phyloP scores from a whole-genome alignment of 2,888 invertebrate species.

The Unio delphinus region DNA sequence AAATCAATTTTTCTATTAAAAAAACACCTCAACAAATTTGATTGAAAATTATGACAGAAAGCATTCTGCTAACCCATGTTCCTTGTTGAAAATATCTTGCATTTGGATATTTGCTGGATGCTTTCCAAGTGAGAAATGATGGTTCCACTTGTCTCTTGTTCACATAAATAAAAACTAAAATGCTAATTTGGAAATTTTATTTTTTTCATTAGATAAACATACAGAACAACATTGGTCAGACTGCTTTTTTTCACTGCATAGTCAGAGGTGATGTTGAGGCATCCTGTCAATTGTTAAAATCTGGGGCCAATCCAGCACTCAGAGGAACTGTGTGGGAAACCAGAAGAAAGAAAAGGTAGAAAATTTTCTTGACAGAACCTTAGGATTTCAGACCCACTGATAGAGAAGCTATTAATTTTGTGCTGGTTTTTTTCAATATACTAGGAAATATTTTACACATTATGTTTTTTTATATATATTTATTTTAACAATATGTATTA shows the following conservation, averaged over 20 bases:
- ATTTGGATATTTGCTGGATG: no score
- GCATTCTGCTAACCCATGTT: no score
- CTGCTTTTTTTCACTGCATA: conserved; percentile 60
- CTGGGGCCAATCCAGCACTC: conserved; percentile 55
- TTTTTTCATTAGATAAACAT: conserved; percentile 48
- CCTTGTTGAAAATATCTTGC: no score
- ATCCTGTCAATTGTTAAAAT: conserved; percentile 38
- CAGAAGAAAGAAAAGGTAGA: conserved; percentile 52
- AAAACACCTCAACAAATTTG: no score
- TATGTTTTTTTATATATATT: no score
- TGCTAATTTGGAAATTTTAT: not conserved
- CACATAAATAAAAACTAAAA: not conserved
- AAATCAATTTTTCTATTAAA: no score
- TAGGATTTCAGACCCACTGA: not conserved
- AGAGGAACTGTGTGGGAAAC: conserved; percentile 58
- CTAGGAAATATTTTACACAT: no score
- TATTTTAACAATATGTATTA: no score
- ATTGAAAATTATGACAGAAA: no score
- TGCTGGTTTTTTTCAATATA: no score
- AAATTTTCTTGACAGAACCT: not conserved
- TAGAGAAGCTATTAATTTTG: no score
- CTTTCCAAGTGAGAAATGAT: no score
- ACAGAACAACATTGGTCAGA: conserved; percentile 53
- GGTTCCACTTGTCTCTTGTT: not conserved
- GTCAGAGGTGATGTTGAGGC: conserved; percentile 53